Evolutionary conservation across 2,113 vertebrate genomes (phyloP), one percentile per base, ranked within the genome.

Genomic region (Okapia johnstoni): DNA sequence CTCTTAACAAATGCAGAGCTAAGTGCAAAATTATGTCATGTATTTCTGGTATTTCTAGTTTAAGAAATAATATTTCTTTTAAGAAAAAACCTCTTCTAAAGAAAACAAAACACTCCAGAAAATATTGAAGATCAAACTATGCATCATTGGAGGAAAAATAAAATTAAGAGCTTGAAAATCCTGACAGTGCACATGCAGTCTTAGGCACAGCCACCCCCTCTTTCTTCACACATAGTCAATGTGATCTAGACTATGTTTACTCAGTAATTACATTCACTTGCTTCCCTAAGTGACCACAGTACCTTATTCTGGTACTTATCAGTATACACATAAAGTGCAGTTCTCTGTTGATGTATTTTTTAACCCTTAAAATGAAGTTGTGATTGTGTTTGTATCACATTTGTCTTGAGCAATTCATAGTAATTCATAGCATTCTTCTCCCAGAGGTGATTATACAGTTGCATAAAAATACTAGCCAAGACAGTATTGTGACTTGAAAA

Each of bases 121-220:
- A 25, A 86, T 30, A 70, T 57, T 90, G 81, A 92, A 84, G 36
- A 76, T 81, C 15, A 97, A 70, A 77, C 50, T 43, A 54, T 90
- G 60, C 92, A 81, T 76, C 26, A 84, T 19, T 26, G 9, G 33
- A 9, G 13, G 21, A 40, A 60, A 80, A 92, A 91, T 33, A n/a
- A 88, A 25, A 73, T 50, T 14, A 90, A 26, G 36, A 93, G 76
- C 81, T 92, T 95, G 52, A 92, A 97, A 95, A 96, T 85, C 66
- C 19, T 94, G 81, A 86, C 73, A 93, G 19, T 81, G 17, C 28
- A 7, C 40, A 48, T 73, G 36, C 23, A 48, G 0, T 89, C 33
- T 79, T 57, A 70, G 7, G 15, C 86, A 63, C 43, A 28, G 28
- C 61, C 11, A 14, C 30, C 15, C 1, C 3, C 3, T 40, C 85